These are phyloP conservation scores for Amphipyra berbera DNA, from an alignment of 2,888 invertebrate genomes.

Conservation along the genomic window DNA sequence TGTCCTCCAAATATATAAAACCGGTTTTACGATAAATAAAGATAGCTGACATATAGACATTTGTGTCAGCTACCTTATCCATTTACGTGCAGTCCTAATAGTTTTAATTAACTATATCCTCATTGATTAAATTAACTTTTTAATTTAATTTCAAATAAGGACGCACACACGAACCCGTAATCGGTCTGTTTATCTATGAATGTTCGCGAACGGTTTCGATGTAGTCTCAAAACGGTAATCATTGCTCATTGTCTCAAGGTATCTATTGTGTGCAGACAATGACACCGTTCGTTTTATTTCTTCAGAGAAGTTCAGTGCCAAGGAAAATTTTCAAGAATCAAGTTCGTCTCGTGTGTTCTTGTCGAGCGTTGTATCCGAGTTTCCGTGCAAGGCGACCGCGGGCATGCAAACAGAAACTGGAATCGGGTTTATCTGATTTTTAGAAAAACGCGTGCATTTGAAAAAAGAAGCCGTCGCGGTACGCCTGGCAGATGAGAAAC, in stretches of 20 bases:
- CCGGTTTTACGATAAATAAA: too few species aligned
- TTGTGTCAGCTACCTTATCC: too few species aligned
- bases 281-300: slow-evolving; percentile 62
- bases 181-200: slow-evolving; percentile 12
- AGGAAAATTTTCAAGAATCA: slow-evolving; percentile 52
- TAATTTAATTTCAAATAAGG: slow-evolving; percentile 5
- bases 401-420: slow-evolving; percentile 36
- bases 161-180: slow-evolving; percentile 8
- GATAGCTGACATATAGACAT: too few species aligned
- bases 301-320: slow-evolving; percentile 53
- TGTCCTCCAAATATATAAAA: too few species aligned
- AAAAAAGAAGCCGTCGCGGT: too few species aligned
- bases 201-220: slow-evolving; percentile 34
- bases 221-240: slow-evolving; percentile 60
- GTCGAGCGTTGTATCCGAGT: slow-evolving; percentile 29
- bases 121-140: neutral
- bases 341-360: slow-evolving; percentile 19
- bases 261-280: slow-evolving; percentile 60
- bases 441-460: slow-evolving; percentile 26
- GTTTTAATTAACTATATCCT: neutral
- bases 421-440: slow-evolving; percentile 48
- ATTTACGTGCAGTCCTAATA: too few species aligned
- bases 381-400: slow-evolving; percentile 20
- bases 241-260: slow-evolving; percentile 66
- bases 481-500: too few species aligned